These are phyloP conservation scores for Mesorhabditis spiculigera DNA, from an alignment of 2,888 invertebrate species.

Conservation along the genomic window DNA sequence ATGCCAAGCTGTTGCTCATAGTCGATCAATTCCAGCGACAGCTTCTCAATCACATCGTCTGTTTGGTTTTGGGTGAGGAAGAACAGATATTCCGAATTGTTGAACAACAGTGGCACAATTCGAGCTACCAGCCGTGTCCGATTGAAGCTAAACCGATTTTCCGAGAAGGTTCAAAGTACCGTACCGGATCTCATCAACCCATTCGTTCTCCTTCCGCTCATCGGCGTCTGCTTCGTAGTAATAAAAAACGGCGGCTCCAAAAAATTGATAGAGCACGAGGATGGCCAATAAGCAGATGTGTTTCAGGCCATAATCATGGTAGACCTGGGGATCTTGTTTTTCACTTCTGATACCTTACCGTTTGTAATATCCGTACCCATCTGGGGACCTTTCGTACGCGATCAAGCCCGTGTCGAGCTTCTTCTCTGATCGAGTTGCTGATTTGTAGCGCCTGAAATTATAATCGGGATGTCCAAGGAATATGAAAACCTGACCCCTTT, in stretches of 20 bases:
- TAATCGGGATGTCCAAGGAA: conserved; percentile 4
- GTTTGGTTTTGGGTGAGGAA: conserved; percentile 44
- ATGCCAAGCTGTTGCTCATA: conserved; percentile 50
- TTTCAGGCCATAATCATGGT: conserved; percentile 48
- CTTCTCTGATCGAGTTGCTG: conserved; percentile 11
- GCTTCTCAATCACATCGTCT: conserved; percentile 18
- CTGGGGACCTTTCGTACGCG: conserved; percentile 29
- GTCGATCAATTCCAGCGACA: conserved; percentile 20
- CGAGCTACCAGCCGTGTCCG: conserved; percentile 36
- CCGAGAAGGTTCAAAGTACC: not conserved
- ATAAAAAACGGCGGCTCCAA: conserved; percentile 45
- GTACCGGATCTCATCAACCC: conserved; percentile 18
- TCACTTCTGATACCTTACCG: conserved; percentile 14
- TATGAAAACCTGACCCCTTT: not conserved
- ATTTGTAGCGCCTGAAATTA: not conserved
- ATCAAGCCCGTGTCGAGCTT: conserved; percentile 15
- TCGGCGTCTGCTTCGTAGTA: conserved; percentile 38
- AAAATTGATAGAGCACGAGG: conserved; percentile 41
- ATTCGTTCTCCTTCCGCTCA: conserved; percentile 29
- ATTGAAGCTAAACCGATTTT: conserved; percentile 19
- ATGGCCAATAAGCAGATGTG: conserved; percentile 36
- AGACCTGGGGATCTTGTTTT: conserved; percentile 21
- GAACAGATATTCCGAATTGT: conserved; percentile 49
- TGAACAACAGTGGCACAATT: conserved; percentile 46
- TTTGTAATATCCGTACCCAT: conserved; percentile 35